Evolutionary conservation across 1,140 invertebrate genomes (phyloP), one percentile per base, ranked within the genome.

Genomic region (Rhopalosiphum maidis): DNA sequence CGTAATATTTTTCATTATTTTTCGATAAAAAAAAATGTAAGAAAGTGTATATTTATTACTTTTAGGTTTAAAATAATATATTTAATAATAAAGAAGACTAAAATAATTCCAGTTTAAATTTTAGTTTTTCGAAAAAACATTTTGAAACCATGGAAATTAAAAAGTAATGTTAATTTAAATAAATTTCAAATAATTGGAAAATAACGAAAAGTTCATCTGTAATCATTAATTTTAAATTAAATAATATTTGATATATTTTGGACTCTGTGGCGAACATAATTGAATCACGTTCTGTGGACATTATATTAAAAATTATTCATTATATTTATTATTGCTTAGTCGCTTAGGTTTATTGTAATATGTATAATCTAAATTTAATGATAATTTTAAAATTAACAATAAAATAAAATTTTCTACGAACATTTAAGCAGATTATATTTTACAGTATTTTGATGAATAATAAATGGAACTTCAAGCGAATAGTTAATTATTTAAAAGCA

Each of bases 121-220:
- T 54, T 37, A 89, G 8, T 25, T 89, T 54, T 37, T 54, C 8
- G 4, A 37, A 89, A 54, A 25, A 54, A 89, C 48, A 37, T 89
- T 89, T 54, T 3, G 21, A 5, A 37, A 54, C 87, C 21, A 88
- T 18, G 37, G 2, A 88, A 22, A 89, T 30, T 54, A 18, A 54
- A 89, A 89, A 88, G 25, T 88, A 51, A 54, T 23, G 21, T 89
- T 89, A 89, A 89, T 89, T 89, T 25, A 89, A 89, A 2, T 37
- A 7, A 89, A 54, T 54, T 55, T 37, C 11, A 37, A 37, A 89
- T 35, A 55, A 54, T 37, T 55, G 35, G 23, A 23, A n/a, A 22
- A 21, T 22, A n/a, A 35, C 1, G 37, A 89, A 89, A 89, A 89
- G n/a, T 89, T 89, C 22, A 89, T 55, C n/a, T 54, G 48, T 54